Base-by-base conservation (phyloP, 2,113 vertebrate genomes). In the Otis tarda region DNA sequence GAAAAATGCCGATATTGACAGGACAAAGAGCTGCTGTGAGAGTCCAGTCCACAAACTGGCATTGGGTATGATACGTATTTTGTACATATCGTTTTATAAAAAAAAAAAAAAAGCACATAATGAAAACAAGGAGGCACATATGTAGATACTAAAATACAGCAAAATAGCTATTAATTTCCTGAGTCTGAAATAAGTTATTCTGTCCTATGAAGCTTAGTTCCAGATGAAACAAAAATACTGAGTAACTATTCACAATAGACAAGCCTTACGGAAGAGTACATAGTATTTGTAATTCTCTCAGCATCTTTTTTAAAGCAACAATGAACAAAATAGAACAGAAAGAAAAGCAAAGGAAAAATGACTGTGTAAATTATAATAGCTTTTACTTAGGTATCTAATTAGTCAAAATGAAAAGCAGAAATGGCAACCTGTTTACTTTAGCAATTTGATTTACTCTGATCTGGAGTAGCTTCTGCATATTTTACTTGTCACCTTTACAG, bases 321-420 rank as follows among this genome's bases (percentile, higher is more conserved):
- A 61, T 9, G 64, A 83, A 74, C 33, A 50, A 89, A 92, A 91
- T 31, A 59, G 17, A 74, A 57, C n/a, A n/a, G 49, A 52, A 80
- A 59, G 37, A 50, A 79, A 49, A 39, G 55, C 43, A 74, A 86
- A 94, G 68, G 45, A 90, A 82, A 93, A 91, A 87, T 30, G 21
- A 61, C 60, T n/a, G 19, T 68, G 41, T 10, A 56, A 85, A 65
- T 28, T 47, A 14, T 85, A 95, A 83, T 64, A 84, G 78, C 35
- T 88, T 68, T 94, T 93, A 90, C 55, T 70, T 91, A 50, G 57
- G 52, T 87, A 94, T 95, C 96, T 96, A 86, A 97, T 94, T 94
- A 97, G 74, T 83, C 93, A 83, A 90, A 96, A 90, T 65, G 92
- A 93, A 93, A 92, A 96, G 13, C 9, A 85, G 91, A 78, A 63